phyloP scores from a whole-genome alignment of 2,797 vertebrate genomes.

The Melanotaenia trifasciata region DNA sequence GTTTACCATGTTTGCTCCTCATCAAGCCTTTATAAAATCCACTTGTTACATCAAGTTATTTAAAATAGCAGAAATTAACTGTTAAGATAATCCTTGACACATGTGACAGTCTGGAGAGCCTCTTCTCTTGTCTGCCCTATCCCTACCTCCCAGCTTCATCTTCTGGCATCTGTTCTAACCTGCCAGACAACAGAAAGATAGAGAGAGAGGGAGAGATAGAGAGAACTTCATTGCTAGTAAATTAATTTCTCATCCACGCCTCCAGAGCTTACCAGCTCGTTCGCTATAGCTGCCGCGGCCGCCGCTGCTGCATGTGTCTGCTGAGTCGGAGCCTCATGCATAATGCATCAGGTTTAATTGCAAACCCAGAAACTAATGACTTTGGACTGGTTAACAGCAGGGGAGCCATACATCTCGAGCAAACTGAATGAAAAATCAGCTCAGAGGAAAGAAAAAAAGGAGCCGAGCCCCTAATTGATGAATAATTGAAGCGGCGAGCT shows the following conservation, averaged over 20 bases:
- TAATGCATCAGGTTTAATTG: constrained; percentile 91
- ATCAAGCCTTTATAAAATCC: neutral
- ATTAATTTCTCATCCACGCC: constrained; percentile 86
- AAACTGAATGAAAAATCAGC: constrained; percentile 90
- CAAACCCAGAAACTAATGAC: constrained; percentile 91
- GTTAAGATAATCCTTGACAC: neutral
- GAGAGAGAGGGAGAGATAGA: constrained; percentile 38
- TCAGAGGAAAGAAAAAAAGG: constrained; percentile 79
- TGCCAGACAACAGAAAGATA: constrained; percentile 65
- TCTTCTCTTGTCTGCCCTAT: constrained; percentile 47
- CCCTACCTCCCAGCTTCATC: constrained; percentile 65
- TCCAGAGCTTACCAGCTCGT: constrained; percentile 81
- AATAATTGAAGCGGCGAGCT: constrained; percentile 89
- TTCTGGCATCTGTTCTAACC: constrained; percentile 82
- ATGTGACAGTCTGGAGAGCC: constrained; percentile 15
- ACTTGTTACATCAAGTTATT: neutral
- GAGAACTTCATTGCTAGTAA: constrained; percentile 83
- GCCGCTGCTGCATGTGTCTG: constrained; percentile 78
- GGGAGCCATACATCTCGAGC: constrained; percentile 88
- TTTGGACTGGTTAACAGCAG: constrained; percentile 91
- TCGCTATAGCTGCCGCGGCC: constrained; percentile 67
- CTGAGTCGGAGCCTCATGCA: constrained; percentile 85
- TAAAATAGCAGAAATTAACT: neutral
- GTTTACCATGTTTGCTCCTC: neutral
- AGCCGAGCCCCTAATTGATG: constrained; percentile 86